These are phyloP conservation scores for Henicopernis longicauda DNA, from an alignment of 2,113 vertebrate species.

Conservation along the genomic window DNA sequence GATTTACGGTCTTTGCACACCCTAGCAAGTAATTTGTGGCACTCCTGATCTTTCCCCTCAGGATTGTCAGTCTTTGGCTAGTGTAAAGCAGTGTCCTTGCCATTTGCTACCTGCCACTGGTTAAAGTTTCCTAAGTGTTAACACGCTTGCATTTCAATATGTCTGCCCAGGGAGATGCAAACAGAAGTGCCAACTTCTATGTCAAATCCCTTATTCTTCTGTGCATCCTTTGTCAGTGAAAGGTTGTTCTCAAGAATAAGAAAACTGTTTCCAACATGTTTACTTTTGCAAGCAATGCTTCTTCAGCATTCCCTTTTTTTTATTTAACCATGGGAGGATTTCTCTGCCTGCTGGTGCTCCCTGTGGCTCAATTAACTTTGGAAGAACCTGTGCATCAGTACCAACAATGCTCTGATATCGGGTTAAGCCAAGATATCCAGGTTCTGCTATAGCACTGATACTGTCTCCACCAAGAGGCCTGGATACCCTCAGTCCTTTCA, in stretches of 20 bases:
- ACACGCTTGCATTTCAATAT: background rate
- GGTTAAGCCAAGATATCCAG: background rate
- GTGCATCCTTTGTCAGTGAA: background rate
- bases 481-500: background rate
- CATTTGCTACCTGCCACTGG: background rate
- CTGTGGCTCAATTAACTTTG: background rate
- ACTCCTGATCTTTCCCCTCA: background rate
- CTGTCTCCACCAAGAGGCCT: background rate
- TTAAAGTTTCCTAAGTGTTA: background rate
- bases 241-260: background rate
- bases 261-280: background rate
- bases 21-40: background rate
- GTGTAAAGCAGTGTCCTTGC: background rate
- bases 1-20: background rate
- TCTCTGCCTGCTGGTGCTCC: background rate
- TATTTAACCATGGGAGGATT: background rate
- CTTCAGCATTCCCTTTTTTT: background rate
- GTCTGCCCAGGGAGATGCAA: background rate
- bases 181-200: background rate
- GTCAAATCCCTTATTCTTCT: background rate
- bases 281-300: background rate
- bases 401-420: background rate
- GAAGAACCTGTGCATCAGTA: background rate
- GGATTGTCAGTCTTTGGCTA: background rate
- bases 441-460: background rate